Evolutionary conservation across 2,888 invertebrate genomes (phyloP).

Genomic region (Ephialtes manifestator): DNA sequence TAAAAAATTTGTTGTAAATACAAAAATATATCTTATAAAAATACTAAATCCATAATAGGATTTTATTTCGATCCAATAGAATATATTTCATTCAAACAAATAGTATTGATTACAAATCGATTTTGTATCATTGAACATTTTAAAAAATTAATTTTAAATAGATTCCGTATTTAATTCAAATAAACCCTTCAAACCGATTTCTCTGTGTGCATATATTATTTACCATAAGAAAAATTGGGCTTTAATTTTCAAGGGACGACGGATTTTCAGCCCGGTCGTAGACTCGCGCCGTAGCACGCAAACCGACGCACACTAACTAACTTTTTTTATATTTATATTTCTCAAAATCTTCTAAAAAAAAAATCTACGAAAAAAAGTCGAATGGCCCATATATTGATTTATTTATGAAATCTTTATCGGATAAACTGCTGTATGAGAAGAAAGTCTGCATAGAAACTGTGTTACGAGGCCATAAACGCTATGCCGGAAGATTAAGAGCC

Average conservation of each 20-base stretch:
- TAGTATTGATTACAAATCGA: no score
- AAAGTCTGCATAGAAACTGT: constrained; percentile 51
- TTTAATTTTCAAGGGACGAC: constrained; percentile 61
- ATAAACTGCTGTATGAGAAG: constrained; percentile 12
- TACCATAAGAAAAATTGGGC: constrained; percentile 1
- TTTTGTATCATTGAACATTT: no score
- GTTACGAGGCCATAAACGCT: constrained; percentile 59
- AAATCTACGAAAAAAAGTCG: constrained; percentile 42
- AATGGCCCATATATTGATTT: constrained; percentile 26
- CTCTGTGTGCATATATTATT: not conserved
- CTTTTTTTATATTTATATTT: constrained; percentile 69
- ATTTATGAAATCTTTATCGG: constrained; percentile 13
- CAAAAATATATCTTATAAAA: no score
- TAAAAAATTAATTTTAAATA: no score
- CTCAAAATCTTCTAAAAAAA: constrained; percentile 49
- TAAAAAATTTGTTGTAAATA: no score
- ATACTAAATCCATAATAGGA: no score
- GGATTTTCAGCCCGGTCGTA: constrained; percentile 79
- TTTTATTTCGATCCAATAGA: no score
- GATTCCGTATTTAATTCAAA: no score
- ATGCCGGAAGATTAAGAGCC: constrained; percentile 59
- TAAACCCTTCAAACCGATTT: no score
- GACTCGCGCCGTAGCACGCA: constrained; percentile 86
- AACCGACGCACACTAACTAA: constrained; percentile 80
- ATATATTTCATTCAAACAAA: no score